Conservation (phyloP, 2,888 invertebrate species). For the Rutpela maculata region DNA sequence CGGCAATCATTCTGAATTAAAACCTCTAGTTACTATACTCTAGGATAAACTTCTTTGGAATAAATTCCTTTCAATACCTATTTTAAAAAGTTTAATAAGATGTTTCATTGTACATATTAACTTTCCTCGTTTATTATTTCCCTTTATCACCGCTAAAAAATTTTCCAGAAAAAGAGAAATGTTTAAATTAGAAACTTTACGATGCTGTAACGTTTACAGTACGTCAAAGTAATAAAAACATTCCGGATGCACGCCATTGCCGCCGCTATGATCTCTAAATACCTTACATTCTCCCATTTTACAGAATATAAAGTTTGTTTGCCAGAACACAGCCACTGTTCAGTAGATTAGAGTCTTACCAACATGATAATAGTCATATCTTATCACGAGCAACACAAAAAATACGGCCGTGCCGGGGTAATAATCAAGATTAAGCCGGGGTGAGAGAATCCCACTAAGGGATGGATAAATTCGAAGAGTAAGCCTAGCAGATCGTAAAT, state of each 20-base stretch:
- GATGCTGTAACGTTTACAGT: slow-evolving; percentile 11
- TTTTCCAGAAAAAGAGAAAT: slow-evolving; percentile 1
- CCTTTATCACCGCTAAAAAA: neutral
- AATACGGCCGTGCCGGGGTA: slow-evolving; percentile 65
- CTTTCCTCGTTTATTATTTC: neutral
- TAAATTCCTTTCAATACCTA: too few relatives aligned
- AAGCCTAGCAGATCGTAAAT: slow-evolving; percentile 71
- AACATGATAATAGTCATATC: slow-evolving; percentile 61
- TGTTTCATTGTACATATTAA: neutral
- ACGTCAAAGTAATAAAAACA: slow-evolving; percentile 25
- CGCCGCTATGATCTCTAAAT: neutral
- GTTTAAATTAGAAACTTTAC: slow-evolving; percentile 29
- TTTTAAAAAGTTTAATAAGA: too few relatives aligned
- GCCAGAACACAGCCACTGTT: slow-evolving; percentile 19
- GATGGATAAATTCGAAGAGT: slow-evolving; percentile 69
- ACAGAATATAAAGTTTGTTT: slow-evolving; percentile 48
- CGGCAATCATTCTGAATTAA: too few relatives aligned
- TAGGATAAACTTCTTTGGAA: too few relatives aligned
- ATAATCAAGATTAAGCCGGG: slow-evolving; percentile 71
- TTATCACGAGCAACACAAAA: slow-evolving; percentile 61
- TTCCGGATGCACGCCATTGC: neutral
- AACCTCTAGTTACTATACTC: too few relatives aligned
- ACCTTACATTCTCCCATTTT: neutral
- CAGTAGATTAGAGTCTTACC: slow-evolving; percentile 57
- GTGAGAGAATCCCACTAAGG: slow-evolving; percentile 64